phyloP scores from a whole-genome alignment of 2,888 invertebrate species.

The Aquatica leii region DNA sequence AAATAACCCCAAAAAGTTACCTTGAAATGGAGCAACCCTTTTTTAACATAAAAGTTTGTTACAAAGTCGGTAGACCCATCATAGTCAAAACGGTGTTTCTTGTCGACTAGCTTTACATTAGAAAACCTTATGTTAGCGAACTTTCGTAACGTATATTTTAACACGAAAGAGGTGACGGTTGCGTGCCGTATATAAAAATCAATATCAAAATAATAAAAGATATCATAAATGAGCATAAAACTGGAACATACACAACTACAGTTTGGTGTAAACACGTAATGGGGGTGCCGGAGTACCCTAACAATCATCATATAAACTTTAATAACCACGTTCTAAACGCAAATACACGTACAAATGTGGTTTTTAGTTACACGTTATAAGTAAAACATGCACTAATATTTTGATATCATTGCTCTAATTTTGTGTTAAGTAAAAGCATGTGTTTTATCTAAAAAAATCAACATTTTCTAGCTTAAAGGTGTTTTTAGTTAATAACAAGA shows the following conservation, averaged over 20 bases:
- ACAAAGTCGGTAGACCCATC: neutral
- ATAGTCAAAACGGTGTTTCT: neutral
- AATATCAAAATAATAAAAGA: slow-evolving; percentile 23
- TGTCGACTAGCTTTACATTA: too few species aligned
- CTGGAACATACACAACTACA: slow-evolving; percentile 25
- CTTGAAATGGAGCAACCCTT: too few species aligned
- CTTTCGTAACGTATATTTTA: slow-evolving; percentile 11
- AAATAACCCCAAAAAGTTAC: too few species aligned
- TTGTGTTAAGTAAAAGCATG: too few species aligned
- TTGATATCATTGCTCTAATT: too few species aligned
- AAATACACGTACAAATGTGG: slow-evolving; percentile 14
- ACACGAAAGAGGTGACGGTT: slow-evolving; percentile 23
- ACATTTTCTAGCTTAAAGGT: too few species aligned
- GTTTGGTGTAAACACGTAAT: slow-evolving; percentile 24
- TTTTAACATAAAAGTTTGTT: neutral
- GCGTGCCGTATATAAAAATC: slow-evolving; percentile 29
- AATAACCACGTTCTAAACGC: slow-evolving; percentile 24
- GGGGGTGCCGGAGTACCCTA: slow-evolving; percentile 22
- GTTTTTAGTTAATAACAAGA: too few species aligned
- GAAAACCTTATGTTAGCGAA: neutral
- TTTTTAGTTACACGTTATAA: slow-evolving; percentile 22
- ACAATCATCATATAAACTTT: slow-evolving; percentile 27
- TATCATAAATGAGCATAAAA: slow-evolving; percentile 28
- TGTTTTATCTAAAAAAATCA: too few species aligned
- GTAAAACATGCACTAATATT: too few species aligned